These are phyloP conservation scores for Calyptomena viridis DNA, from an alignment of 2,113 vertebrate genomes.

Conservation along the genomic window DNA sequence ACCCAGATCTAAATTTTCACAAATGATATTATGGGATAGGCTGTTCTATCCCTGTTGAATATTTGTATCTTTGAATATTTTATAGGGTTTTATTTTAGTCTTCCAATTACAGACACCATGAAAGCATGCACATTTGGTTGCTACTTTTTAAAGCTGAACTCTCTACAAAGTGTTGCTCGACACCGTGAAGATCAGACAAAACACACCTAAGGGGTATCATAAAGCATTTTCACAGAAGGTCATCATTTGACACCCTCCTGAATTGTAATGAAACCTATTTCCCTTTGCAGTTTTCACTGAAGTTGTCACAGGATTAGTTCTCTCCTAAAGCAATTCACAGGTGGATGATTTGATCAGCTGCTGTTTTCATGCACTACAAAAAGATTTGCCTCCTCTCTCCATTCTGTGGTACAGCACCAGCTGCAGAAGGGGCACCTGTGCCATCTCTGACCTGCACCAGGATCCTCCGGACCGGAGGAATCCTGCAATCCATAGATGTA, in stretches of 20 bases:
- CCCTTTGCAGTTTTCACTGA: neutral
- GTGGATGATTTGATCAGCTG: neutral
- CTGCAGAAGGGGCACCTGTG: neutral
- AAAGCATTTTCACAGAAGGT: neutral
- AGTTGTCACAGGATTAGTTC: neutral
- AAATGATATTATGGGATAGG: neutral
- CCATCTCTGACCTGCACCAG: neutral
- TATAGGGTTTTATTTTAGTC: neutral
- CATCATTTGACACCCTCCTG: neutral
- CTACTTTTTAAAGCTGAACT: neutral
- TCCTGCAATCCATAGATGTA: neutral
- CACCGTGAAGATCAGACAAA: conserved; percentile 11
- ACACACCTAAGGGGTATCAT: neutral
- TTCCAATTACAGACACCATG: neutral
- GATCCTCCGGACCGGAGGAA: neutral
- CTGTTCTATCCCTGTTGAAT: neutral
- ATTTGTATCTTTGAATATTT: neutral
- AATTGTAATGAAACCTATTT: neutral
- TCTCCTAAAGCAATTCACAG: neutral
- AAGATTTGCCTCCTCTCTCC: neutral
- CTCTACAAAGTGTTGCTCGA: neutral
- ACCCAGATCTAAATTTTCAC: neutral
- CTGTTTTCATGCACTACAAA: neutral
- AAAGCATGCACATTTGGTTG: neutral
- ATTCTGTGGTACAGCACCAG: neutral